Evolutionary conservation across 2,797 vertebrate species (phyloP).

Genomic region (Phrynocephalus forsythii): DNA sequence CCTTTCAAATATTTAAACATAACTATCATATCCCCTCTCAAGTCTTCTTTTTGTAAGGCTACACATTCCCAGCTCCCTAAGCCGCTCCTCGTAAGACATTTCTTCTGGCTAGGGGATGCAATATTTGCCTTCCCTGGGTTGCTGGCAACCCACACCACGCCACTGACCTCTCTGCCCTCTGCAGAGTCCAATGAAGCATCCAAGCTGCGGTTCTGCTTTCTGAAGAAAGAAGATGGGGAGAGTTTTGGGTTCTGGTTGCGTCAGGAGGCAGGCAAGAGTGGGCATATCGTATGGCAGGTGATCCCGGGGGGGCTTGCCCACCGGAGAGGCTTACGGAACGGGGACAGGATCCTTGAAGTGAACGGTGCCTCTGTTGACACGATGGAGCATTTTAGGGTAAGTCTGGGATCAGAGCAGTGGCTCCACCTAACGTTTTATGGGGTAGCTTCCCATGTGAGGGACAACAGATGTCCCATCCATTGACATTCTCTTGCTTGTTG

Average conservation of each 20-base stretch:
- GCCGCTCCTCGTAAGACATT: no score
- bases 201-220: slow-evolving; percentile 81
- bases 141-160: no score
- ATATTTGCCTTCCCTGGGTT: no score
- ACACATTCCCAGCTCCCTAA: no score
- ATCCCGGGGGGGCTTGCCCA: slow-evolving; percentile 85
- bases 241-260: slow-evolving; percentile 87
- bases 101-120: no score
- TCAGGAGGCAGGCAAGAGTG: slow-evolving; percentile 62
- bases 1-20: no score
- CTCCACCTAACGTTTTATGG: no score
- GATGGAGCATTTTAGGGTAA: slow-evolving; percentile 82
- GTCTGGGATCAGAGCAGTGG: background rate
- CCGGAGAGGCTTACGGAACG: slow-evolving; percentile 83
- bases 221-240: slow-evolving; percentile 80
- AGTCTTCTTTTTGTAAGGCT: no score
- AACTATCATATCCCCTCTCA: no score
- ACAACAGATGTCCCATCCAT: no score
- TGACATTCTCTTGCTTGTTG: no score
- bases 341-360: slow-evolving; percentile 90
- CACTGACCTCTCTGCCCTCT: background rate
- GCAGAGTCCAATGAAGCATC: slow-evolving; percentile 30
- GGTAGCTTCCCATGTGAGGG: no score
- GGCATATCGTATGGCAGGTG: slow-evolving; percentile 81
- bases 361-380: slow-evolving; percentile 84